A percentile compares a stretch with the other conserved stretches of the same genome.
Evolutionary conservation across 2,888 invertebrate genomes (phyloP).

Genomic region (Chalcis sispes): DNA sequence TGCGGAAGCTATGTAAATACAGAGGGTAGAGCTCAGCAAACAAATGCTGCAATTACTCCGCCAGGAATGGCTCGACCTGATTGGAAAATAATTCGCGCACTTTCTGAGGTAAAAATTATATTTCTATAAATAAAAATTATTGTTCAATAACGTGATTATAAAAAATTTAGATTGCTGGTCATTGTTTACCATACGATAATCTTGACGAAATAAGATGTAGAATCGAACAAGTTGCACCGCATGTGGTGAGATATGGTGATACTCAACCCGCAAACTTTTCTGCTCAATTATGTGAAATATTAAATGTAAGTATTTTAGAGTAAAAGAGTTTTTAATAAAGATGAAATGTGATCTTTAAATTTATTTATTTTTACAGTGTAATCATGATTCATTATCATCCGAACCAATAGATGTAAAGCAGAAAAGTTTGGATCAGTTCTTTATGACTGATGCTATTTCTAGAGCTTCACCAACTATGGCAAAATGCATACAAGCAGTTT

Average conservation of each 20-base stretch:
- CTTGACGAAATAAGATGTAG: slow-evolving; percentile 89
- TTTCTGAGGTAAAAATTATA: slow-evolving; percentile 96
- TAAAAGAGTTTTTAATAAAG: slow-evolving; percentile 2
- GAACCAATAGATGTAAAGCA: slow-evolving; percentile 83
- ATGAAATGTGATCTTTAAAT: slow-evolving; percentile 7
- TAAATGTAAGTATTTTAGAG: slow-evolving; percentile 77
- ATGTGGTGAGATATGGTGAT: slow-evolving; percentile 89
- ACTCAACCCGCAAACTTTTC: slow-evolving; percentile 91
- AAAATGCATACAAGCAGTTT: slow-evolving; percentile 94
- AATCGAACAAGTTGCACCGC: slow-evolving; percentile 91
- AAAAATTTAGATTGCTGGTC: slow-evolving; percentile 78
- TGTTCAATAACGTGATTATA: neutral
- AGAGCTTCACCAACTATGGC: slow-evolving; percentile 99
- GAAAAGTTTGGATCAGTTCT: slow-evolving; percentile 89
- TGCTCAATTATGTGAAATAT: slow-evolving; percentile 86
- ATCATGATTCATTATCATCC: slow-evolving; percentile 62
- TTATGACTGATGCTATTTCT: slow-evolving; percentile 97
- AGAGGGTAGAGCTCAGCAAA: slow-evolving; percentile 97
- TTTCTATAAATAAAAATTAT: too few species aligned
- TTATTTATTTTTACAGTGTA: slow-evolving; percentile 51
- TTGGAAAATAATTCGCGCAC: slow-evolving; percentile 98
- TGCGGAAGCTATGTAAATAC: slow-evolving; percentile 98
- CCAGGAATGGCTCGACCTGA: slow-evolving; percentile 96
- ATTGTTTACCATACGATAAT: slow-evolving; percentile 90
- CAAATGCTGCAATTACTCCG: slow-evolving; percentile 89